phyloP scores from a whole-genome alignment of 2,888 invertebrate genomes.

The Alcis repandata region DNA sequence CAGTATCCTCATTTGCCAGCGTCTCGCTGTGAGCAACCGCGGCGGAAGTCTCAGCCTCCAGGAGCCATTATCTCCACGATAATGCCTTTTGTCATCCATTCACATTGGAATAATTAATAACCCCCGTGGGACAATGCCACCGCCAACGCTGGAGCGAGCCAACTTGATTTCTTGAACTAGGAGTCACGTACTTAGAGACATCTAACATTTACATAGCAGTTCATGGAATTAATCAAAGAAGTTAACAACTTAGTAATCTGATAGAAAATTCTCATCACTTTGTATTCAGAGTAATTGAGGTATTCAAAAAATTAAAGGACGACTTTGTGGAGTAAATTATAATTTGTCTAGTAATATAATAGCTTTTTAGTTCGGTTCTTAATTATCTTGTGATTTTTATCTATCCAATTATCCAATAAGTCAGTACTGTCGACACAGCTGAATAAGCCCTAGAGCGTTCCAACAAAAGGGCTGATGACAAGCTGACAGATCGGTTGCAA shows the following conservation, averaged over 20 bases:
- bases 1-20: constrained; percentile 25
- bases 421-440: not conserved
- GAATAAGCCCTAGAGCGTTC: not conserved
- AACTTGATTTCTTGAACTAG: constrained; percentile 34
- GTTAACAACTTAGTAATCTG: not conserved
- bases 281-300: not conserved
- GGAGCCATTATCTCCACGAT: constrained; percentile 70
- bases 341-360: no score
- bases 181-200: constrained; percentile 23
- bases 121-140: constrained; percentile 60
- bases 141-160: constrained; percentile 50
- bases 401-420: not conserved
- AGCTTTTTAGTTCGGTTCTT: no score
- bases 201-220: constrained; percentile 13
- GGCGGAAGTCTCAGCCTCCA: constrained; percentile 43
- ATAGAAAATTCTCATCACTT: no score
- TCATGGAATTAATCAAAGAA: constrained; percentile 9
- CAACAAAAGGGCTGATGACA: constrained; percentile 47
- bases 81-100: constrained; percentile 74
- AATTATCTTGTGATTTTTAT: not conserved
- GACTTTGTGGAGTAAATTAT: no score
- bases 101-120: constrained; percentile 78
- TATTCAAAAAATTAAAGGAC: no score
- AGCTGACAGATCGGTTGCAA: constrained; percentile 51
- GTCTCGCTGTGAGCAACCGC: constrained; percentile 30